These are phyloP conservation scores for Rhadinocentrus ornatus DNA, from an alignment of 2,797 vertebrate genomes.

Conservation along the genomic window DNA sequence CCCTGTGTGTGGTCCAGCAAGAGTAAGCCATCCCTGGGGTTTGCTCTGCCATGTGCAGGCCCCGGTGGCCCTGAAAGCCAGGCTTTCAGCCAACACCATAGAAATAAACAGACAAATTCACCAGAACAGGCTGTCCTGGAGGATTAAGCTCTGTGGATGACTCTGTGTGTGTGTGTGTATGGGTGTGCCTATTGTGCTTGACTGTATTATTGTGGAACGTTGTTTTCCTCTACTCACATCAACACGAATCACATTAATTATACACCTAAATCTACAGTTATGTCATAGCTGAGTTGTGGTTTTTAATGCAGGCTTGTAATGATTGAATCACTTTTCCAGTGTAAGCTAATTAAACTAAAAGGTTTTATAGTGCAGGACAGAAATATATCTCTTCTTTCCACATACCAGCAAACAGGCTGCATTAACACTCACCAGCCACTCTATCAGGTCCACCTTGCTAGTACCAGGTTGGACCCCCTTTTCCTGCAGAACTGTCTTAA, in stretches of 20 bases:
- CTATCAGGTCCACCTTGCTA: no score
- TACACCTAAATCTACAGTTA: background rate
- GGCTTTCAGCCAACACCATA: constrained; percentile 49
- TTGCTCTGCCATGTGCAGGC: background rate
- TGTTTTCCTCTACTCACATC: background rate
- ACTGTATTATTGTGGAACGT: background rate
- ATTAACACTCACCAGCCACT: background rate
- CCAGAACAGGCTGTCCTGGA: constrained; percentile 43
- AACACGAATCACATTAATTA: background rate
- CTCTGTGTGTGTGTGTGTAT: constrained; percentile 10
- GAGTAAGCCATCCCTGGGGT: constrained; percentile 28
- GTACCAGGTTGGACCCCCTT: no score
- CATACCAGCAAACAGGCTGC: background rate
- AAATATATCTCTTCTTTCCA: background rate
- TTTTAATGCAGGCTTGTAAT: background rate
- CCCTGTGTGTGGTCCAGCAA: constrained; percentile 23
- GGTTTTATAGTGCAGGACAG: background rate
- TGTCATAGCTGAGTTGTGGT: background rate
- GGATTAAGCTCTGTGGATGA: constrained; percentile 32
- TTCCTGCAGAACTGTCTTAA: no score
- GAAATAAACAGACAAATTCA: constrained; percentile 63
- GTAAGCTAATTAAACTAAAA: background rate
- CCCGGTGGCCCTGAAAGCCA: constrained; percentile 25
- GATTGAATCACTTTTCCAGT: background rate
- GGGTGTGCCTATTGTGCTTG: constrained; percentile 1